Conservation (phyloP, 2,113 vertebrate species). For the Casuarius casuarius region DNA sequence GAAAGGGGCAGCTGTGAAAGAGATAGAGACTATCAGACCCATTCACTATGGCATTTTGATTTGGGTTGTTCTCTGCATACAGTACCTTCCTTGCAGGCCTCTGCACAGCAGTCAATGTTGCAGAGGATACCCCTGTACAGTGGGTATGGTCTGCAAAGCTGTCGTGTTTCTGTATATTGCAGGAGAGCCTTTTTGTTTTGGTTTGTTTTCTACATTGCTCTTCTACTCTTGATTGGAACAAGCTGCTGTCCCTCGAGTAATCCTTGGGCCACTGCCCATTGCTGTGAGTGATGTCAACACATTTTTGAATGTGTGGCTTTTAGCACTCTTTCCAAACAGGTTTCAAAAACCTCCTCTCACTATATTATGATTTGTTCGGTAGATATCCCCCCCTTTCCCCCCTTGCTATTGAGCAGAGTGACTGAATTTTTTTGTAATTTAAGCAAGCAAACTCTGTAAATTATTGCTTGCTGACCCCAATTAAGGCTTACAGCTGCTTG, state of each 20-base stretch:
- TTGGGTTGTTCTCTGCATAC: not conserved
- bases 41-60: not conserved
- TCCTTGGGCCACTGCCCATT: slow-evolving; percentile 24
- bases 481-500: slow-evolving; percentile 43
- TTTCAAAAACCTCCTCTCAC: slow-evolving; percentile 25
- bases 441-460: slow-evolving; percentile 42
- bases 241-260: slow-evolving; percentile 54
- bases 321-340: slow-evolving; percentile 61
- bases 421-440: slow-evolving; percentile 42
- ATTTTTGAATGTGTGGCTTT: slow-evolving; percentile 61
- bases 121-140: not conserved
- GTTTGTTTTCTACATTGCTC: slow-evolving; percentile 44
- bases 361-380: slow-evolving; percentile 31
- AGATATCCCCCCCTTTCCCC: not conserved
- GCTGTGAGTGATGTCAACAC: slow-evolving; percentile 68
- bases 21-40: not conserved
- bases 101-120: not conserved
- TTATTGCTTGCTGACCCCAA: slow-evolving; percentile 27
- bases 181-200: slow-evolving; percentile 30
- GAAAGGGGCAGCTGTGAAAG: accelerated
- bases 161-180: not conserved
- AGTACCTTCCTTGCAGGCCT: slow-evolving; percentile 7
- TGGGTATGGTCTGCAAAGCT: not conserved
- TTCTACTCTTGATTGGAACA: slow-evolving; percentile 64
- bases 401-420: not conserved